Evolutionary conservation across 2,113 vertebrate species (phyloP), one percentile per base, ranked within the genome.

Genomic region (Pomatorhinus ruficollis): DNA sequence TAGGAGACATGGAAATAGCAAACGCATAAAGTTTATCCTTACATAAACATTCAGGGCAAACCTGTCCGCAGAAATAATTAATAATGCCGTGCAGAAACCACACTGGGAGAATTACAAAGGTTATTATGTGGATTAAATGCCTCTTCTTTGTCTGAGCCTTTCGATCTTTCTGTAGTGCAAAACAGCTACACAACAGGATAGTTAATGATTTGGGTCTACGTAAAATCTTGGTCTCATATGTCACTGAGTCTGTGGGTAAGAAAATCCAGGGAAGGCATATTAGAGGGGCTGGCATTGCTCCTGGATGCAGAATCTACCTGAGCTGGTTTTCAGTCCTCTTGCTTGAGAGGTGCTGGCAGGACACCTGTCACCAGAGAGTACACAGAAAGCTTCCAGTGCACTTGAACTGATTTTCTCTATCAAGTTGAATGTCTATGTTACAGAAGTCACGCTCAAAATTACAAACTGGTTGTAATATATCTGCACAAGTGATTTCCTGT

Each of bases 61-160:
- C 70, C 14, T 60, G 9, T 82, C 33, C 22, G 52, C 3, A 0
- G 49, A 87, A 92, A 91, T 89, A 95, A 83, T 88, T 92, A 91
- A 71, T 56, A 84, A 84, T 71, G 24, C 14, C 1, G 1, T 71
- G 37, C 47, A 89, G 77, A 94, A 95, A 52, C 56, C 77, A 71
- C 80, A 44, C 3, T 89, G 69, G 69, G 80, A 91, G 52, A 84
- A 45, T 91, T 95, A 84, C 90, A 94, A 81, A 89, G 40, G 42
- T 61, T 68, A 89, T 82, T 95, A 56, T 78, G 86, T 56, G 77
- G 69, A 90, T 95, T 92, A 95, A 95, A 94, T 60, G 49, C 63
- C 47, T 95, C 76, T 77, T 81, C 80, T 82, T 96, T 92, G 59
- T 92, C 72, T 87, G 69, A 89, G 60, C 69, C 11, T 4, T 95